Evolutionary conservation across 2,797 vertebrate genomes (phyloP), one percentile per base, ranked within the genome.

Genomic region (Nyctalus aviator): DNA sequence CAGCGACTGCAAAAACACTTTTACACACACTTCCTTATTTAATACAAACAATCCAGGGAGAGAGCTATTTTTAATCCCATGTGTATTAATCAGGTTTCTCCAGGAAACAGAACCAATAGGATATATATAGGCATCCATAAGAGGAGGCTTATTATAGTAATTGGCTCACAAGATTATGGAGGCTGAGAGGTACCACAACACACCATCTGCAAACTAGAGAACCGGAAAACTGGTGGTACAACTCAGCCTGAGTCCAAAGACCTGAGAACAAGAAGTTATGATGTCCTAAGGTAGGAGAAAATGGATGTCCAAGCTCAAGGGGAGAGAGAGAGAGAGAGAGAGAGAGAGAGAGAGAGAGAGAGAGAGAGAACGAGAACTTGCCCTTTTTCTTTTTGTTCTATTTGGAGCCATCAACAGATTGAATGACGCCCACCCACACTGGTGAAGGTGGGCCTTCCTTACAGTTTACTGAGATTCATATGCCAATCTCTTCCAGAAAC

Each of bases 1-100:
- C 27, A 93, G 69, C 23, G 23, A 92, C 32, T 92, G 18, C 35
- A 72, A 91, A 91, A 92, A 35, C 91, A 64, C 46, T 94, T 95
- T 93, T 73, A 82, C 30, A 32, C 44, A 88, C 6, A 50, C 48
- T 69, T 90, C 62, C 23, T 73, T 84, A 73, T 87, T 94, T 82
- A 91, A 87, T 75, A 44, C 46, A 84, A 92, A 94, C 20, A 93
- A 53, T 77, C 76, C 41, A 92, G 48, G 59, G 64, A 83, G 57
- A 83, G 94, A 84, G 15, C 3, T 89, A 50, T 50, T 90, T 95
- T 95, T 85, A 78, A 93, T 79, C 18, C 20, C 12, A 23, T 88
- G 44, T 82, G 32, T 69, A 69, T 91, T 91, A 50, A 48, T 91
- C 84, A 87, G 41, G 32, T 17, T 82, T 91, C 50, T 91, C 59